A percentile compares a stretch with the other conserved stretches of the same genome.
These are phyloP conservation scores for Spongilla lacustris DNA, from an alignment of 37 sponge, comb jelly and placozoan species.

Conservation along the genomic window DNA sequence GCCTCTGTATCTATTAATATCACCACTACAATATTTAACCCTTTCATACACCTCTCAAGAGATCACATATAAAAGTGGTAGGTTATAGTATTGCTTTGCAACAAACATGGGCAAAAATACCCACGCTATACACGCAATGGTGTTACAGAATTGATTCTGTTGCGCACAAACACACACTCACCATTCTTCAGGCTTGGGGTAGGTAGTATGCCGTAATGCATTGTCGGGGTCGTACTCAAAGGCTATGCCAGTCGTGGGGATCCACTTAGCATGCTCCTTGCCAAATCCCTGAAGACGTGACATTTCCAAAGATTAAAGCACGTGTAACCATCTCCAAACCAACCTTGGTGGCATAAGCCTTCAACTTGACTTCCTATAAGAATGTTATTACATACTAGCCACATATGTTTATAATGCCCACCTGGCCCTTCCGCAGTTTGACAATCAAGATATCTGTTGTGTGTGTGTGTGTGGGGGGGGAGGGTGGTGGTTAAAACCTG, in stretches of 20 bases:
- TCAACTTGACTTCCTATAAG: constrained; percentile 76
- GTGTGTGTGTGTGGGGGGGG: neutral
- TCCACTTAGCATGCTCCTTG: constrained; percentile 99
- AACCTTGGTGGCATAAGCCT: constrained; percentile 89
- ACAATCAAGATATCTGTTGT: constrained; percentile 94
- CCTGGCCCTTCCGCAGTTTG: constrained; percentile 94
- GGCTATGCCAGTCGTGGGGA: constrained; percentile 90
- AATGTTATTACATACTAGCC: neutral
- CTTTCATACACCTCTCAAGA: too few species aligned
- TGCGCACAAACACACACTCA: constrained; percentile 35
- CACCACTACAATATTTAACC: too few species aligned
- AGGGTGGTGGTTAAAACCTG: neutral
- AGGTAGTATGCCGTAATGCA: constrained; percentile 96
- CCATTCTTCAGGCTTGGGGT: constrained; percentile 98
- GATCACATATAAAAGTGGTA: too few species aligned
- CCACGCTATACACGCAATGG: too few species aligned
- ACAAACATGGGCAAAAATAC: neutral
- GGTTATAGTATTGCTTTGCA: too few species aligned
- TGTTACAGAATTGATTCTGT: too few species aligned
- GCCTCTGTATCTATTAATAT: too few species aligned
- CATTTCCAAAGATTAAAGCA: neutral
- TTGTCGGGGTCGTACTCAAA: constrained; percentile 99
- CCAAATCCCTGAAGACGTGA: constrained; percentile 83
- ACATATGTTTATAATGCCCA: neutral
- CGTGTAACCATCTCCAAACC: neutral